These are phyloP conservation scores for Rhinella marina DNA, from an alignment of 2,797 vertebrate genomes.

Conservation along the genomic window DNA sequence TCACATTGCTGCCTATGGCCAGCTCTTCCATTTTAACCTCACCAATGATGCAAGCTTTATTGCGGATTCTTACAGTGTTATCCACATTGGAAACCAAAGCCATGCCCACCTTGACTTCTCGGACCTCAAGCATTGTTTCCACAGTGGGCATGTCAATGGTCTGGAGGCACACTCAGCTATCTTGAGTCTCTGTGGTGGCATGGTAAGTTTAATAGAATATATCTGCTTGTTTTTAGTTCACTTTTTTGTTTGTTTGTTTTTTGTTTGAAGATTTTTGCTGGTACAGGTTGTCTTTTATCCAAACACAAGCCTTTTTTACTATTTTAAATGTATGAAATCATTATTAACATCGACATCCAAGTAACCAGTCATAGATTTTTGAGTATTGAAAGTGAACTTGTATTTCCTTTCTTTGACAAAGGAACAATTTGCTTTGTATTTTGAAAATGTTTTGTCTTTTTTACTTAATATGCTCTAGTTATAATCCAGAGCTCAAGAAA, in stretches of 20 bases:
- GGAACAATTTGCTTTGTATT: too few species aligned
- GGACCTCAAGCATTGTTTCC: conserved; percentile 90
- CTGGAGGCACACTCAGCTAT: conserved; percentile 79
- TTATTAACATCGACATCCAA: background rate
- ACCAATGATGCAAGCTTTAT: conserved; percentile 87
- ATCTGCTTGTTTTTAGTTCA: background rate
- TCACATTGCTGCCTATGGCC: conserved; percentile 87
- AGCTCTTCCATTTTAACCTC: conserved; percentile 91
- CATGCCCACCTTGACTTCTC: conserved; percentile 15
- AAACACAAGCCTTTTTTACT: background rate
- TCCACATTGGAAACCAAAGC: conserved; percentile 79
- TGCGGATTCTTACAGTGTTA: conserved; percentile 81
- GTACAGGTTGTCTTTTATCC: background rate
- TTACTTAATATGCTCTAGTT: too few species aligned
- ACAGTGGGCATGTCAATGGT: conserved; percentile 90
- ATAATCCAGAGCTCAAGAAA: too few species aligned
- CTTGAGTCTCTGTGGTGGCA: conserved; percentile 93
- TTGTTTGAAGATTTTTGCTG: background rate
- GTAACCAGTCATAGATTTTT: background rate
- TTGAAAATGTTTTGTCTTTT: too few species aligned
- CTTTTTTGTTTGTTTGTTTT: too few species aligned
- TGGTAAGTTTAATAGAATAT: conserved; percentile 80
- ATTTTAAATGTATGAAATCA: background rate
- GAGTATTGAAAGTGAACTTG: background rate
- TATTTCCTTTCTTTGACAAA: too few species aligned